Base-by-base conservation (phyloP, 2,888 invertebrate genomes). In the Hyppa rectilinea region DNA sequence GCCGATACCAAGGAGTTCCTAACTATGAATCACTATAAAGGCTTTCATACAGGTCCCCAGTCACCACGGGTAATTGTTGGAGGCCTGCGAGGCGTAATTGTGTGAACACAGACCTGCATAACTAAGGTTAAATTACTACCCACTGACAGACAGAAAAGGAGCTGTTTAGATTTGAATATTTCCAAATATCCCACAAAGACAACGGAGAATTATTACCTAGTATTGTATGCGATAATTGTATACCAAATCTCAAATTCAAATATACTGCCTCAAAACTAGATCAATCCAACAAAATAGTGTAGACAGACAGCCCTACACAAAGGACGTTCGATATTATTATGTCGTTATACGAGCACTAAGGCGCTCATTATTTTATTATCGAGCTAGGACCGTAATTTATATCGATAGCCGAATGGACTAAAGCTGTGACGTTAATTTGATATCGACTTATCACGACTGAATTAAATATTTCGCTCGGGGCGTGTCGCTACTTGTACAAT, bases 321-420 rank as follows among this genome's bases (percentile, higher is more conserved):
- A 73, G 61, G 66, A 77, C 76, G 61, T 68, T 56, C 79, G 71
- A 84, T 71, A 70, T 83, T 81, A 91, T 92, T 90, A 91, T 83
- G 85, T 89, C 85, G 88, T 90, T 90, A 89, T 77, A 80, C 76
- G 83, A 76, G 81, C 80, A 83, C 87, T 87, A 87, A 87, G 80
- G 78, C 90, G 50, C 77, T 90, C 89, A 93, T 94, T 93, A 93
- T 90, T 93, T 90, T 90, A 93, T 92, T 93, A 93, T 92, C 90
- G 84, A 87, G 81, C 84, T 79, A 84, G 76, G 82, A 77, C 86
- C 86, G 85, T 90, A 89, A 92, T 93, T 92, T 91, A 84, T 84
- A 81, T 84, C 82, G 85, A 89, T 86, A 87, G 84, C 82, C 80
- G 78, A 84, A 85, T 77, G 77, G 43, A 84, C 81, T 86, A 85